Conservation (phyloP, 1,140 invertebrate genomes). For the Oncopeltus fasciatus region DNA sequence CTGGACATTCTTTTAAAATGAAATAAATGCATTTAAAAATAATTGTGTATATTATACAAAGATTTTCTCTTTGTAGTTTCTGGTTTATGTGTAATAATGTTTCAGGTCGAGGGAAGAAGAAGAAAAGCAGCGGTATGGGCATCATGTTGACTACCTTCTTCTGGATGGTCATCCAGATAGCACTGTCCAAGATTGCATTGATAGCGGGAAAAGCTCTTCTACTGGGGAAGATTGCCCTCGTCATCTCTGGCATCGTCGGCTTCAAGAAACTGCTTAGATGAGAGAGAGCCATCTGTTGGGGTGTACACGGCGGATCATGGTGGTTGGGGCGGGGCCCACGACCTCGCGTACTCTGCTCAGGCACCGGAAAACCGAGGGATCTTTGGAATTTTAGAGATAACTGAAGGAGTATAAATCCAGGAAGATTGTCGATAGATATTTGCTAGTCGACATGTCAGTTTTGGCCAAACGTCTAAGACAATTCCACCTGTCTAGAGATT, state of each 20-base stretch:
- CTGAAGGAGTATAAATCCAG: too few relatives aligned
- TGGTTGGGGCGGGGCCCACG: not conserved
- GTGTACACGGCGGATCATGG: conserved; percentile 9
- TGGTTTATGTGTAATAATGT: too few relatives aligned
- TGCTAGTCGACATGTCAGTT: too few relatives aligned
- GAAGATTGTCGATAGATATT: too few relatives aligned
- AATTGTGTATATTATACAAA: too few relatives aligned
- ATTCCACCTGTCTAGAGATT: too few relatives aligned
- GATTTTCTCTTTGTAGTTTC: too few relatives aligned
- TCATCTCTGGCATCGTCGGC: conserved; percentile 40
- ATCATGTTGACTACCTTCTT: conserved; percentile 16
- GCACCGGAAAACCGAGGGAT: too few relatives aligned
- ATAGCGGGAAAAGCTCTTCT: conserved; percentile 49
- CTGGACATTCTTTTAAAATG: too few relatives aligned
- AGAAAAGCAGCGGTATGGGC: conserved; percentile 14
- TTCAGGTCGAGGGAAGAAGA: conserved; percentile 2
- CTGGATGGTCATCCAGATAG: conserved; percentile 45
- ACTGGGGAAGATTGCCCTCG: conserved; percentile 48
- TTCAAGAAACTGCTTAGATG: conserved; percentile 16
- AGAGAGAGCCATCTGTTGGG: not conserved
- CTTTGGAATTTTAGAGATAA: too few relatives aligned
- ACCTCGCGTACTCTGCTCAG: not conserved
- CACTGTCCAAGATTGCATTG: conserved; percentile 50
- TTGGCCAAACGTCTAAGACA: too few relatives aligned
- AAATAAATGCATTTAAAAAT: too few relatives aligned